Evolutionary conservation across 2,113 vertebrate species (phyloP), one percentile per base, ranked within the genome.

Genomic region (Grammomys surdaster): DNA sequence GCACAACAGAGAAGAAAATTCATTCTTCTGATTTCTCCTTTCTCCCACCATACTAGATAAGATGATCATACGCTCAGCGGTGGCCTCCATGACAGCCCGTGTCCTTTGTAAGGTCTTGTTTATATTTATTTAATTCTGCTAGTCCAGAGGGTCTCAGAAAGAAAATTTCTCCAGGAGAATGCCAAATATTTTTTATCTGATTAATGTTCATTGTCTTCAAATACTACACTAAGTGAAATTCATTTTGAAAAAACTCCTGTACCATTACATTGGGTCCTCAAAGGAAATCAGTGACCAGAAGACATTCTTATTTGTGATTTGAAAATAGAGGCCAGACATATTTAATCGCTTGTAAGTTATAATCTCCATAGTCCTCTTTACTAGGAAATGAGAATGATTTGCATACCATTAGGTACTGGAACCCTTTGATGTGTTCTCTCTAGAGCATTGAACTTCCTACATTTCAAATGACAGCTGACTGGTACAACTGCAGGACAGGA

Each of bases 111-210:
- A 85, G 22, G 4, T 70, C 65, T 76, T 92, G 48, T 56, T 82
- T 85, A 63, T 89, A 63, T 96, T 87, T 96, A 75, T 69, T 70
- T 92, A 89, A 93, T 91, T 96, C 73, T 93, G 16, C 51, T 72
- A 28, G n/a, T 93, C 58, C 56, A 70, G 48, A 89, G 60, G 40
- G 70, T 51, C 78, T 76, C 7, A 92, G 43, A 48, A 91, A 76
- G 54, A 60, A 70, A 88, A 72, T 4, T 89, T 95, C 54, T 94
- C 48, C 58, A 75, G 82, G 63, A 91, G 48, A 26, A 77, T 28
- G 89, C 86, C 78, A 93, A 67, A 9, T 91, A 8, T 86, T 60
- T 88, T 60, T 86, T 90, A 7, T 65, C 91, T 88, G 56, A 85
- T 85, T 84, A 73, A 84, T 70, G 4, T 28, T 81, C 56, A 89